Conservation (phyloP, 2,797 vertebrate species). For the Falco peregrinus region DNA sequence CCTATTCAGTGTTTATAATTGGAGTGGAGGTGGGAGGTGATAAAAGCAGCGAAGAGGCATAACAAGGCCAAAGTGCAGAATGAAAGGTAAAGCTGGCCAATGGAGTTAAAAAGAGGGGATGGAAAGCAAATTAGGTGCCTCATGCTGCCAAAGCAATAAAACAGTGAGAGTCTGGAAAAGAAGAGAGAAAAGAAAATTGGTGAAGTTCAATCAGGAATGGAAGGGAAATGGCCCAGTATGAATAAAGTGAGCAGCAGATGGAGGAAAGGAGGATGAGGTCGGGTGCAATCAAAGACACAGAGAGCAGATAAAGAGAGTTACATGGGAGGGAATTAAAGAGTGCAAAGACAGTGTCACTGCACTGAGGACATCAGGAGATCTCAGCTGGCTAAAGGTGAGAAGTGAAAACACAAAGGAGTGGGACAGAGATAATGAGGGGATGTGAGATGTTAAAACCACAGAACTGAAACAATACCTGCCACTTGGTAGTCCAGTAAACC, state of each 20-base stretch:
- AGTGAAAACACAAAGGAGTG: not conserved
- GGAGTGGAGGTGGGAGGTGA: not conserved
- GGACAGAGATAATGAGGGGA: not conserved
- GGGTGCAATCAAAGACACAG: not conserved
- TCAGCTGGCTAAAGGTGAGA: not conserved
- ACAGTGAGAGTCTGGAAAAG: not conserved
- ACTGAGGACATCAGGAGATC: not conserved
- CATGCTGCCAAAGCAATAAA: conserved; percentile 38
- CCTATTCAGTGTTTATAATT: not conserved
- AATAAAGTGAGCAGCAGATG: conserved; percentile 26
- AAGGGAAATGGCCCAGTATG: not conserved
- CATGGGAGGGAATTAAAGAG: not conserved
- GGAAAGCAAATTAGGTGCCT: conserved; percentile 22
- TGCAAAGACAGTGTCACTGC: not conserved
- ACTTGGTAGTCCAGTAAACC: not conserved
- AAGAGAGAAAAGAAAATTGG: conserved; percentile 5
- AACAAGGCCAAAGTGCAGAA: not conserved
- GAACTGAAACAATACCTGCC: not conserved
- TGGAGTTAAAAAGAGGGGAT: not conserved
- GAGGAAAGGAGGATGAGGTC: not conserved
- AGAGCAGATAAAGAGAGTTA: not conserved
- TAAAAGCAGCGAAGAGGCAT: conserved; percentile 10
- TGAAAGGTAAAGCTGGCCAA: conserved; percentile 26
- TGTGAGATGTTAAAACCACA: not conserved
- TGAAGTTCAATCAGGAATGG: not conserved